A percentile compares a stretch with the other conserved stretches of the same genome.
These are phyloP conservation scores for Lampropteryx suffumata DNA, from an alignment of 2,888 invertebrate species.

Conservation along the genomic window DNA sequence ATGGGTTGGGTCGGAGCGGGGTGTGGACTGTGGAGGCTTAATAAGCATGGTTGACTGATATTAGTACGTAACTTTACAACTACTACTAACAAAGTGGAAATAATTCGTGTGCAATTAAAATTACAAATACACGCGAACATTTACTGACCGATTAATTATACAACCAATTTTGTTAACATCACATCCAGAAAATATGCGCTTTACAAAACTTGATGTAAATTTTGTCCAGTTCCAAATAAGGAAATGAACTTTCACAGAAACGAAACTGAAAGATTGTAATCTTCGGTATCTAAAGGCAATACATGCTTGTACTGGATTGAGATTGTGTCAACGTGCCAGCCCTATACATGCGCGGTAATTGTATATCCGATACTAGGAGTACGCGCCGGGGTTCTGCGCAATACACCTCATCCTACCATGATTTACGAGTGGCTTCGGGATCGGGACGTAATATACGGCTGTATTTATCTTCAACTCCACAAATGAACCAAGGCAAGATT, in stretches of 20 bases:
- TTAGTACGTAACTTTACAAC: too few species aligned
- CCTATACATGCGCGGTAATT: constrained; percentile 50
- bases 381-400: constrained; percentile 31
- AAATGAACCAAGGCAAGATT: not conserved
- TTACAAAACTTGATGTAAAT: constrained; percentile 19
- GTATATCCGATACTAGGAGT: constrained; percentile 49
- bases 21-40: constrained; percentile 33
- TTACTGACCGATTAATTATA: too few species aligned
- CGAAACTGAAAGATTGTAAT: constrained; percentile 30
- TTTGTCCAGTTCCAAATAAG: constrained; percentile 21
- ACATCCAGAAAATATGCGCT: constrained; percentile 7
- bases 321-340: constrained; percentile 35
- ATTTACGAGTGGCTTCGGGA: not conserved
- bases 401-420: constrained; percentile 1
- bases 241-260: constrained; percentile 28
- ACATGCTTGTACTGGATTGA: constrained; percentile 11
- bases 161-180: not conserved
- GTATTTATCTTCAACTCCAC: not conserved
- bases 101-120: too few species aligned
- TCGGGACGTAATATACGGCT: not conserved
- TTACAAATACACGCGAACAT: too few species aligned
- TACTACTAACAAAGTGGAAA: too few species aligned
- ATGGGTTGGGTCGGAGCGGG: constrained; percentile 32
- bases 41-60: constrained; percentile 39
- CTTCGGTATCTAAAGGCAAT: constrained; percentile 17